Evolutionary conservation across 1,140 invertebrate species (phyloP), one percentile per base, ranked within the genome.

Genomic region (Sogatella furcifera): DNA sequence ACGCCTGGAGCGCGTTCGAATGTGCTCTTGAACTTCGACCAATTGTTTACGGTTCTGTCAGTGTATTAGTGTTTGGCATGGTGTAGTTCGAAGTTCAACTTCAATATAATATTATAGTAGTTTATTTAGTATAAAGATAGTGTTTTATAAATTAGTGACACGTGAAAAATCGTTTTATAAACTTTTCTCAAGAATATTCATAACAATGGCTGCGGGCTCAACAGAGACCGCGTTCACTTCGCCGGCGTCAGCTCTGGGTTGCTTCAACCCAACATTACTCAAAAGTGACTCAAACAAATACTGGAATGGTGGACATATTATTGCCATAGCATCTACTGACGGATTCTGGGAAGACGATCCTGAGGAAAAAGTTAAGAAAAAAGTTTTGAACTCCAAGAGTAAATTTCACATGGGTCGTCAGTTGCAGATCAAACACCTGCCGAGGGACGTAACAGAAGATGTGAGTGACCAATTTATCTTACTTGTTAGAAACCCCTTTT

Each of bases 381-480:
- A 69, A 52, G 68, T 74, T 21, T 67, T 71, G 43, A 69, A 73
- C 34, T 64, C 74, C 10, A 73, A 71, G 57, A 63, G 69, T 41
- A 70, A 73, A 60, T 77, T 77, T 62, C 75, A 77, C 66, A 67
- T 66, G 52, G 73, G 73, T 21, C 66, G 75, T 15, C 71, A 73
- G 57, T 67, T 77, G 8, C 70, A 72, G 63, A 70, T 77, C 24
- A 74, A 75, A 53, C 73, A 77, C 62, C 66, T 77, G 52, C 75
- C 75, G 10, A 60, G 74, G 15, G 74, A 76, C 67, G 73, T 73
- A 55, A 72, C 71, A 8, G 75, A 77, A 67, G 70, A 76, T 69
- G 75, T 75, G 62, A 70, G 72, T 67, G 6, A 24, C 9, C 1
- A 49, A 49, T 22, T 49, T 49, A 31, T 31, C 10, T 11, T 38